A percentile compares a stretch with the other conserved stretches of the same genome.
Evolutionary conservation across 64 coral and sea anemone genomes (phyloP).

Genomic region (Trachythela sp.): DNA sequence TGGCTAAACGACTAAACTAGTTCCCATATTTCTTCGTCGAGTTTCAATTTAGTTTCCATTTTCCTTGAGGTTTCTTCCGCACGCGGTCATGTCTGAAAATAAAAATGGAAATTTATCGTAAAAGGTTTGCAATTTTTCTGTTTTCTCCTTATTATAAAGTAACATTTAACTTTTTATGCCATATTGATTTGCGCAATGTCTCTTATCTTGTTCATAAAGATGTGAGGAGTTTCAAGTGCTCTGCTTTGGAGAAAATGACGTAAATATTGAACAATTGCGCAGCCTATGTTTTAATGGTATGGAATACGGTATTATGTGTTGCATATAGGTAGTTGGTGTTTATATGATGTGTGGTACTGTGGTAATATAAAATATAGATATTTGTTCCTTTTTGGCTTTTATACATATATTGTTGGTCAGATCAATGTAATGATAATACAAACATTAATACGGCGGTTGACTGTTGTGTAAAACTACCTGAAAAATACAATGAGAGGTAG

Average conservation of each 20-base stretch:
- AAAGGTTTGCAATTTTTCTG: background rate
- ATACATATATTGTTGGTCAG: too few species aligned
- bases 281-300: constrained; percentile 68
- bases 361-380: too few species aligned
- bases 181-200: background rate
- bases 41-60: too few species aligned
- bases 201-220: background rate
- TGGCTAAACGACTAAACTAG: background rate
- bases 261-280: constrained; percentile 44
- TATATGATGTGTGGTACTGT: too few species aligned
- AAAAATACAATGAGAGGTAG: too few species aligned
- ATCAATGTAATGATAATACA: too few species aligned
- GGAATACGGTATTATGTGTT: background rate
- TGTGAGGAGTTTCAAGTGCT: constrained; percentile 45
- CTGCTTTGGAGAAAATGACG: constrained; percentile 13
- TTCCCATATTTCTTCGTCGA: background rate
- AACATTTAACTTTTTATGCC: background rate
- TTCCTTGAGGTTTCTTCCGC: too few species aligned
- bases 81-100: background rate
- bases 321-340: background rate
- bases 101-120: constrained; percentile 22
- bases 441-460: too few species aligned
- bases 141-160: background rate
- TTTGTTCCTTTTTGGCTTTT: background rate
- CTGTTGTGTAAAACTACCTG: too few species aligned